Conservation (phyloP, 2,113 vertebrate species). For the Epinephelus lanceolatus region DNA sequence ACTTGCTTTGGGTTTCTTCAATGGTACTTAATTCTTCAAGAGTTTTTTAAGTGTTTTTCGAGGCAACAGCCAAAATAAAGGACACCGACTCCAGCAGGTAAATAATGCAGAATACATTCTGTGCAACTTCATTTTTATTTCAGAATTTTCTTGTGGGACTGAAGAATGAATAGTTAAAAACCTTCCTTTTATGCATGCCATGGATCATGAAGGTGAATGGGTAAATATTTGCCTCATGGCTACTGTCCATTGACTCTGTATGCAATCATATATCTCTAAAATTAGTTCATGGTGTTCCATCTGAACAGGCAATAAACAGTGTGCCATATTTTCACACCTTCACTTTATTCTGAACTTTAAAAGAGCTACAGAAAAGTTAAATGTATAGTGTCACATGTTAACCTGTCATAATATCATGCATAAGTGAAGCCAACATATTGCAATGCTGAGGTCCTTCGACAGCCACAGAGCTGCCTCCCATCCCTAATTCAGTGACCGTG, state of each 20-base stretch:
- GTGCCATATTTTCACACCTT: background rate
- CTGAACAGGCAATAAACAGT: background rate
- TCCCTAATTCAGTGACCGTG: background rate
- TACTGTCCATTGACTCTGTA: background rate
- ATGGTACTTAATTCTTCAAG: background rate
- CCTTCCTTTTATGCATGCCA: no score
- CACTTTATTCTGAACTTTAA: background rate
- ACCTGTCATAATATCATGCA: background rate
- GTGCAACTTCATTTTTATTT: background rate
- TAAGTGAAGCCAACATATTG: background rate
- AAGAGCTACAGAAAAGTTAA: background rate
- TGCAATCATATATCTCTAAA: no score
- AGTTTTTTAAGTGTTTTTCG: background rate
- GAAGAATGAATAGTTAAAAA: no score
- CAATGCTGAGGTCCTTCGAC: background rate
- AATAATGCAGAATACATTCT: background rate
- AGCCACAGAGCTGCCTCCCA: background rate
- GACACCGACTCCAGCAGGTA: background rate
- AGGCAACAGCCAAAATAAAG: conserved; percentile 17
- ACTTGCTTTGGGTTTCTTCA: background rate
- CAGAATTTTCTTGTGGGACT: background rate
- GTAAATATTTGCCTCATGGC: no score
- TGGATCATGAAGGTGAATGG: background rate
- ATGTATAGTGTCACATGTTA: background rate
- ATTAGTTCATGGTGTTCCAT: background rate